Evolutionary conservation across 2,888 invertebrate genomes (phyloP), one percentile per base, ranked within the genome.

Genomic region (Tanypteryx hageni): DNA sequence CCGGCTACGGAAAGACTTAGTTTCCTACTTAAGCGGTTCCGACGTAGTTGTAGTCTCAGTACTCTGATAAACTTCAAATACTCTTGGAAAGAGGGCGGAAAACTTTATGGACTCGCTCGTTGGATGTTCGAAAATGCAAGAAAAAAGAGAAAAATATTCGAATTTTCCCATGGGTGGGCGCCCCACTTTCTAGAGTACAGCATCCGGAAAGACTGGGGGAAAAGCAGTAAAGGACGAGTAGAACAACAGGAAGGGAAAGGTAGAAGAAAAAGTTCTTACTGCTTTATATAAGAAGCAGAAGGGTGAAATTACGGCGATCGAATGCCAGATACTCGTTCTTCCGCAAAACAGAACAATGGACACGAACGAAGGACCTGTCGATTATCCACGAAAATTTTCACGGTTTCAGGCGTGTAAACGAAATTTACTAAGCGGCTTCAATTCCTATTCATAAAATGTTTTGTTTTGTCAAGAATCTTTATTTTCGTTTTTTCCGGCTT

Each of bases 61-160:
- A 27, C 22, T 27, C 22, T 10, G 76, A 76, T 76, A 76, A 76
- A 76, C 76, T 76, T 27, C 11, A 22, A n/a, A 18, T 14, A 64
- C 64, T 64, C 14, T 18, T 9, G 27, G 14, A 76, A 76, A 76
- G 76, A 76, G 27, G 76, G 76, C 22, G 76, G 76, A 27, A 14
- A 27, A 76, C 11, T 76, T 76, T 5, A 76, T 27, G 76, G 61
- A 76, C 27, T 76, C 76, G 13, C 5, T 7, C 27, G 22, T 27
- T 13, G 76, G 10, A 10, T 11, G 76, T 22, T 76, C 76, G 22
- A 10, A 14, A 76, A 76, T 76, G 13, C 27, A 76, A 44, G 44
- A 44, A 76, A 76, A 76, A 76, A 76, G 76, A 76, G 5, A 76
- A 76, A 76, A 76, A 76, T n/a, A 76, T 76, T 76, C 76, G 76